Base-by-base conservation (phyloP, 1,140 invertebrate species). In the Whitmania pigra region DNA sequence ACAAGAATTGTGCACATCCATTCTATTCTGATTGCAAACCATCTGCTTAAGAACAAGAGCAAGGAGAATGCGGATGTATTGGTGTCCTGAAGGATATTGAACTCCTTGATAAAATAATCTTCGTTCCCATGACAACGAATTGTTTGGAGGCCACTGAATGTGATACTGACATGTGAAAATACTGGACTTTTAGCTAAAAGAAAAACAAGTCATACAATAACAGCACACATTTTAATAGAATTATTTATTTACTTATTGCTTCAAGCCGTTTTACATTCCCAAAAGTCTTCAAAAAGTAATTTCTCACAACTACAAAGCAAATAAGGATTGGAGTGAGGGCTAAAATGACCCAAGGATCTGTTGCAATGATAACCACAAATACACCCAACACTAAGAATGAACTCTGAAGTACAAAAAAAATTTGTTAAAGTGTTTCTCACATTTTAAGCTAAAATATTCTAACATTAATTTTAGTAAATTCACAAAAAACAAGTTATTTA, bases 231-330 rank as follows among this genome's bases (percentile, higher is more conserved):
- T 6, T 3, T 36, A 3, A 36, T 6, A 49, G 15, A 49, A 49
- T 49, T 49, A 3, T 15, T 15, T 49, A 77, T 80, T 77, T 76
- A 93, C 91, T 89, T 79, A 89, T 87, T 78, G 89, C 90, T 85
- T 95, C 92, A 71, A 94, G 84, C 73, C 92, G 86, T 82, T 94
- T 94, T 20, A 94, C 85, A 82, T 89, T 90, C 72, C 92, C 84
- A 29, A 89, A 90, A 0, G 91, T 90, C 27, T 84, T 84, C 25
- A 96, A 82, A 80, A 94, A 95, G 78, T 92, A 88, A 71, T 85
- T 83, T 53, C 91, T 81, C 60, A 93, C 82, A 9, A 87, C 83
- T 75, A 89, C 87, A 81, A 93, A 92, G 22, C 92, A 80, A 0
- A 88, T 73, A 0, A 84, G 84, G 27, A 94, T 84, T 20, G 89